Base-by-base conservation (phyloP, 2,888 invertebrate species). In the Raillietiella orientalis region DNA sequence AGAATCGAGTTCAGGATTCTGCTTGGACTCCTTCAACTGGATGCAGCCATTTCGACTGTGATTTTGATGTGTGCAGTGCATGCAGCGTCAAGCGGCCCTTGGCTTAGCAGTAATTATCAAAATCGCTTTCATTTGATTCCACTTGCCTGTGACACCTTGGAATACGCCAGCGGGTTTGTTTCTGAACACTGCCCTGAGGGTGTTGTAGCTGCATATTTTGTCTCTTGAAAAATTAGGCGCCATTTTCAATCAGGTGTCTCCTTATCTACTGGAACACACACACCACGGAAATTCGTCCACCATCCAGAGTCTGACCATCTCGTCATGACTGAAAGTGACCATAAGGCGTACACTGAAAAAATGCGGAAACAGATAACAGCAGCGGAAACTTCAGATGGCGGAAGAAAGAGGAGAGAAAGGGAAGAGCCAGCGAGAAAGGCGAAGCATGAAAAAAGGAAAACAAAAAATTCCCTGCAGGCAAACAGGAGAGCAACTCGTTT, bases 141-240 rank as follows among this genome's bases (percentile, higher is more conserved):
- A 0, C 49, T 90, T 1, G 87, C 87, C 0, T 96, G 96, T 42
- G 90, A 90, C 46, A 71, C 79, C 29, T 50, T 96, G 29, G 96
- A 96, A 44, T 90, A 79, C 49, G 93, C 96, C 1, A 82, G 90
- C 2, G 90, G 90, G 3, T 96, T 99, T 46, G 55, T 58, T 2
- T 60, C 59, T 35, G 93, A 96, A 48, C 96, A 99, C 47, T 99
- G 96, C 53, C 82, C 87, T 1, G 96, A 96, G 48, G 96, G 96
- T 35, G 84, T 96, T 36, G 96, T 96, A 1, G 96, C 96, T 1
- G 96, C 58, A 90, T 41, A 99, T 96, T 57, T 59, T 96, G 45
- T 87, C 93, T 0, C 52, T 99, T 27, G 96, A 96, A 46, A 99
- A 99, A 46, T 52, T 96, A 2, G 96, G 96, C 1, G 90, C 87